Evolutionary conservation across 2,888 invertebrate species (phyloP), one percentile per base, ranked within the genome.

Genomic region (Phoronis australis): DNA sequence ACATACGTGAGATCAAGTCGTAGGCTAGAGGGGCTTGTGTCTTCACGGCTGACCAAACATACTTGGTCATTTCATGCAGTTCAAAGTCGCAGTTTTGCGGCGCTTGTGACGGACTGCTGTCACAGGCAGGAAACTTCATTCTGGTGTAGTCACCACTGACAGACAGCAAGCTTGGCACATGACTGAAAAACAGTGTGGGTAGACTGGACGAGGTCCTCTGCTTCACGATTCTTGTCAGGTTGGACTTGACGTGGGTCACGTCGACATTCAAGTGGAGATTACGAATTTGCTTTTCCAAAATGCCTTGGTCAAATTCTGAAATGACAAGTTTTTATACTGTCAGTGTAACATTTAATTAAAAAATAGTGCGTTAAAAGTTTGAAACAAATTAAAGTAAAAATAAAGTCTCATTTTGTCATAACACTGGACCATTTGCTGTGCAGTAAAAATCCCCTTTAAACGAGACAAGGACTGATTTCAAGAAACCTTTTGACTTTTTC

Each of bases 171-270:
- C 75, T 85, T 0, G 87, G 87, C 9, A 82, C 81, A 83, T 85
- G 86, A 64, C 83, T 82, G 53, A 87, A 78, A 48, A 87, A 81
- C 21, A 87, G 71, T 21, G 83, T 65, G 9, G 83, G 81, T 25
- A 50, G 61, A 18, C 60, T 56, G 78, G 77, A 4, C 69, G 56
- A 50, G 3, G 65, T 61, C 27, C 68, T 58, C 12, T 65, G 55
- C 9, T 55, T 54, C 3, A 80, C 73, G 50, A 76, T 75, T 1
- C 56, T 42, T 15, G 69, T 64, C 41, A 87, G 77, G 55, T 83
- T 77, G 0, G 79, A 69, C 1, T 86, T 87, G 15, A 88, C 74
- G 86, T 87, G 88, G 4, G 83, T 78, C 0, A 88, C 83, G 65
- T 83, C 84, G 0, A 87, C 83, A 54, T 80, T 82, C 15, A 87